phyloP scores from a whole-genome alignment of 2,113 vertebrate species.

The Clinocottus analis region DNA sequence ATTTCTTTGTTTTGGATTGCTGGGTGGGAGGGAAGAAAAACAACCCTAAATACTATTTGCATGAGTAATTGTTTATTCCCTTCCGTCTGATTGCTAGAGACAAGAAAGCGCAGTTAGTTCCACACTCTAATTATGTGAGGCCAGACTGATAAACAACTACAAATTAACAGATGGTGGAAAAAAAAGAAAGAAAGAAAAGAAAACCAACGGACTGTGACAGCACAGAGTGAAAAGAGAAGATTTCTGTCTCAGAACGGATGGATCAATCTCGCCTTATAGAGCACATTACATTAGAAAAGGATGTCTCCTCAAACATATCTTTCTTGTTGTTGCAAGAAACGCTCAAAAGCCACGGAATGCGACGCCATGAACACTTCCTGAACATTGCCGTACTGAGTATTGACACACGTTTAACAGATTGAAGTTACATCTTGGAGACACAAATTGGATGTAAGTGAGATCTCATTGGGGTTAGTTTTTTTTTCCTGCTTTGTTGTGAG shows the following conservation, averaged over 20 bases:
- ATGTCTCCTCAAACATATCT: conserved; percentile 16
- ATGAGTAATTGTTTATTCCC: conserved; percentile 52
- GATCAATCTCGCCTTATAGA: conserved; percentile 42
- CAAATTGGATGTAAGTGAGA: conserved; percentile 69
- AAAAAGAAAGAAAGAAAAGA: background rate
- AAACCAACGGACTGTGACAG: conserved; percentile 30
- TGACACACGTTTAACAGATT: conserved; percentile 30
- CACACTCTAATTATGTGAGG: conserved; percentile 34
- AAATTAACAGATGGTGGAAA: conserved; percentile 32
- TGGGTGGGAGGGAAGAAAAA: conserved; percentile 15
- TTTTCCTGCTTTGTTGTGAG: conserved; percentile 25
- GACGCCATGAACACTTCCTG: conserved; percentile 14
- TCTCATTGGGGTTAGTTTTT: conserved; percentile 14
- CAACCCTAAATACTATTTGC: conserved; percentile 54
- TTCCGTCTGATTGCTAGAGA: conserved; percentile 47
- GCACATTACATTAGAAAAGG: conserved; percentile 35
- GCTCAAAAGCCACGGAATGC: conserved; percentile 35
- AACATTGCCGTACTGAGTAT: conserved; percentile 6
- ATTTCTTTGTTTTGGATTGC: conserved; percentile 30
- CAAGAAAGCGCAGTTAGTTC: conserved; percentile 21
- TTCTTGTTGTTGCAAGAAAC: conserved; percentile 18
- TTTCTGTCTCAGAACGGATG: conserved; percentile 30
- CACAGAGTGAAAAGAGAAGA: conserved; percentile 16
- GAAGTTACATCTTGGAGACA: conserved; percentile 41
- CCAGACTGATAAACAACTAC: conserved; percentile 41